Percentiles rank a stretch among this genome's conserved stretches.
phyloP scores from a whole-genome alignment of 2,113 vertebrate genomes.

The Salvelinus fontinalis region DNA sequence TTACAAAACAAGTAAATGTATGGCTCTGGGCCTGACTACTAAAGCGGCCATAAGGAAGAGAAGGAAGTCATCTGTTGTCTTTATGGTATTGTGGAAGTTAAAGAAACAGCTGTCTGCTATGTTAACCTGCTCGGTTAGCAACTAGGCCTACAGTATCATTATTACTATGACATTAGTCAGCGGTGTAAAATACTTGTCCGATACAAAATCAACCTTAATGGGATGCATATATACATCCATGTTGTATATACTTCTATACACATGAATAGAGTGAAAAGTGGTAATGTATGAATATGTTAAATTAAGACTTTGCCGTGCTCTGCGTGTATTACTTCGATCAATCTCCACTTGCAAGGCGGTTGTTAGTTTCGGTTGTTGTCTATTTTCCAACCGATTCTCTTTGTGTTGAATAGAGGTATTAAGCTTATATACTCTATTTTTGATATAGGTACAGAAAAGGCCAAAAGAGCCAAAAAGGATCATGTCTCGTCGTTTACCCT shows the following conservation, averaged over 20 bases:
- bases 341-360: background rate
- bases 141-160: no score
- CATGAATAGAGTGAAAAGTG: constrained; percentile 1
- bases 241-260: background rate
- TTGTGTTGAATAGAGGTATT: background rate
- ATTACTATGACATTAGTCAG: no score
- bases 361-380: background rate
- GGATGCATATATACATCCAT: background rate
- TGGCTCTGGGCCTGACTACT: no score
- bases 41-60: no score
- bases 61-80: no score
- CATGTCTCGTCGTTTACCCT: constrained; percentile 1
- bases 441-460: background rate
- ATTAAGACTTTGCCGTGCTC: constrained; percentile 26
- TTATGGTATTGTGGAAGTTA: no score
- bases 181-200: background rate
- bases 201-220: background rate
- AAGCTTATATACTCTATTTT: background rate
- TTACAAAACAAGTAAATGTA: no score
- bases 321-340: background rate
- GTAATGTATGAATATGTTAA: background rate
- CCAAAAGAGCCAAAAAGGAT: background rate
- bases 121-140: no score
- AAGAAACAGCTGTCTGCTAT: no score
- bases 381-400: background rate